These are phyloP conservation scores for Thymelicus sylvestris DNA, from an alignment of 2,888 invertebrate species.

Conservation along the genomic window DNA sequence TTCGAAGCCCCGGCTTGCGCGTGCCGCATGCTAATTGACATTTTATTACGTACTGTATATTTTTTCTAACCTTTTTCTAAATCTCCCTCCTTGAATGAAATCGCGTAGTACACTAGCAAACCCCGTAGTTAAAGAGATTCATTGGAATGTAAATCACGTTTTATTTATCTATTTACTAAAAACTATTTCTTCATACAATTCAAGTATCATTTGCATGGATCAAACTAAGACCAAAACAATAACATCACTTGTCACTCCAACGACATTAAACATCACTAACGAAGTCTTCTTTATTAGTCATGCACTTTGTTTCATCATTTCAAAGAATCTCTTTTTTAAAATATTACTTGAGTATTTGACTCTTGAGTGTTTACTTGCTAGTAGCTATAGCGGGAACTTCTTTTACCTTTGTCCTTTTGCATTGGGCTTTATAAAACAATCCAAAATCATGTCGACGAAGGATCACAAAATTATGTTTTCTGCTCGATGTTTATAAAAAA, in stretches of 20 bases:
- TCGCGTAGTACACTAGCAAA: conserved; percentile 68
- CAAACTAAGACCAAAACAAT: conserved; percentile 18
- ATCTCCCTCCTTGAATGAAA: conserved; percentile 69
- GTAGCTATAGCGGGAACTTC: conserved; percentile 82
- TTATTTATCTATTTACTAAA: background rate
- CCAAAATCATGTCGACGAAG: background rate
- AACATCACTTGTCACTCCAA: conserved; percentile 35
- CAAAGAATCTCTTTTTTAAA: conserved; percentile 74
- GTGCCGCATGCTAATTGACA: conserved; percentile 66
- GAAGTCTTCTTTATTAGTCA: conserved; percentile 33
- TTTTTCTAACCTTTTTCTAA: conserved; percentile 47
- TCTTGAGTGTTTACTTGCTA: conserved; percentile 79
- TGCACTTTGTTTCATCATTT: conserved; percentile 52
- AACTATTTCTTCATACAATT: background rate
- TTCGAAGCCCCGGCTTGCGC: conserved; percentile 64
- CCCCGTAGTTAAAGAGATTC: conserved; percentile 80
- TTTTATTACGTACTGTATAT: conserved; percentile 48
- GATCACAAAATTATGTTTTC: background rate
- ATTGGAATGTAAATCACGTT: conserved; percentile 62
- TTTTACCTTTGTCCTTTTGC: conserved; percentile 69
- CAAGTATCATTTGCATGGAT: conserved; percentile 41
- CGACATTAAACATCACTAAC: conserved; percentile 8
- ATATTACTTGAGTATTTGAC: conserved; percentile 50
- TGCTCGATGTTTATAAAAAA: background rate
- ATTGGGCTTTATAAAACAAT: conserved; percentile 70